Evolutionary conservation across 2,113 vertebrate genomes (phyloP), one percentile per base, ranked within the genome.

Genomic region (Excalfactoria chinensis): DNA sequence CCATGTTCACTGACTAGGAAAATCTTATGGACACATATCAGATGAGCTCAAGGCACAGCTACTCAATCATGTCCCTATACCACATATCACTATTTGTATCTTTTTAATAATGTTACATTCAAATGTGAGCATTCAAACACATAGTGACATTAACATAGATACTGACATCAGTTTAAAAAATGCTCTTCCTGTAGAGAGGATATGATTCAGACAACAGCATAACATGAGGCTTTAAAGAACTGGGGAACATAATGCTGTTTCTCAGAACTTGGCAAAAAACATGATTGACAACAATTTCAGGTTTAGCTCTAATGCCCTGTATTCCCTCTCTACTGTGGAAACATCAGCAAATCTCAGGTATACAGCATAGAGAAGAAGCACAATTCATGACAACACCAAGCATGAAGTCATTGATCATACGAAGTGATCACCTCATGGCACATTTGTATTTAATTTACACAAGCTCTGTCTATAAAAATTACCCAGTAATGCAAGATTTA

Each of bases 201-300:
- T n/a, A 66, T 17, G 20, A 41, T 73, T 83, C 70, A 78, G 86
- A 72, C 16, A 49, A 72, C 7, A 73, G 23, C 4, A 35, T 60
- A 84, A 79, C 62, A 73, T 60, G 41, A 82, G 43, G 41, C 44
- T 90, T 93, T 72, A 89, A 43, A 62, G 82, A 63, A 15, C 32
- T 35, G 15, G 23, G 13, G 6, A 90, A 81, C 64, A 55, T 12
- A 63, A 49, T 73, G 46, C 35, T 95, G 23, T 83, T 86, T 95
- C 84, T 95, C 87, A 95, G 90, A 48, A 86, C 75, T 87, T 69
- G 51, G 81, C 67, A 89, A 91, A 91, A 95, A 18, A 91, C 80
- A 48, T 56, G 32, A 89, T 19, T 83, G 44, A 76, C 26, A 84
- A 87, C 43, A 89, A 90, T 95, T 95, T 95, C 59, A 70, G 80